Base-by-base conservation (phyloP, 1,140 invertebrate genomes). In the Drosophila bocki region DNA sequence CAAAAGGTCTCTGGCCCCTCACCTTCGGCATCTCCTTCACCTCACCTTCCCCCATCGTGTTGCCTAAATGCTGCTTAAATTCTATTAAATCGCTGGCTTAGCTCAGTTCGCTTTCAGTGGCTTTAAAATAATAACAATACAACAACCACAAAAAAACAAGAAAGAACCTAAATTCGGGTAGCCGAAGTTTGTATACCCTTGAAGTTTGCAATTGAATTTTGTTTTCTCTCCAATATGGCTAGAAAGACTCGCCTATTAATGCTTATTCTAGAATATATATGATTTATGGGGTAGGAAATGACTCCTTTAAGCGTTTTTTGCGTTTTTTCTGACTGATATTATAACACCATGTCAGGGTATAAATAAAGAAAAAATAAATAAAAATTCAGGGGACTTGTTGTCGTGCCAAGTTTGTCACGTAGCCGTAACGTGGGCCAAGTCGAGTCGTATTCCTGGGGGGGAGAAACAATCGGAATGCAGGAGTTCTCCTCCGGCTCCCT, bases 21-120 rank as follows among this genome's bases (percentile, higher is more conserved):
- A 12, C 51, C 33, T 22, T 54, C 33, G 29, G n/a, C 32, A 26
- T 9, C 22, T 33, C 41, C 15, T 37, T 15, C 17, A 37, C 41
- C 32, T n/a, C 12, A 3, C 44, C 11, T 1, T 35, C 12, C 39
- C 33, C 26, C 22, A 48, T 17, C 0, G 33, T 75, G 35, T 44
- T 39, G 80, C 81, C 77, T 68, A 78, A 85, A 85, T 78, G 83
- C 65, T 79, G 83, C 70, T 86, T 87, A 86, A 86, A 87, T 86
- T 86, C 82, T 87, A 86, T 82, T 86, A 82, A 86, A 86, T 86
- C 74, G 65, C 56, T 37, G 45, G 50, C 63, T 44, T 22, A 59
- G 50, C 53, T n/a, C 53, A n/a, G 51, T 54, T 47, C 45, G 42
- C 76, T 3, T 56, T 56, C 53, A 80, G 67, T 65, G 70, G 78